Percentiles rank a stretch among this genome's conserved stretches.
Evolutionary conservation across 2,113 vertebrate genomes (phyloP).

Genomic region (Takifugu bimaculatus): DNA sequence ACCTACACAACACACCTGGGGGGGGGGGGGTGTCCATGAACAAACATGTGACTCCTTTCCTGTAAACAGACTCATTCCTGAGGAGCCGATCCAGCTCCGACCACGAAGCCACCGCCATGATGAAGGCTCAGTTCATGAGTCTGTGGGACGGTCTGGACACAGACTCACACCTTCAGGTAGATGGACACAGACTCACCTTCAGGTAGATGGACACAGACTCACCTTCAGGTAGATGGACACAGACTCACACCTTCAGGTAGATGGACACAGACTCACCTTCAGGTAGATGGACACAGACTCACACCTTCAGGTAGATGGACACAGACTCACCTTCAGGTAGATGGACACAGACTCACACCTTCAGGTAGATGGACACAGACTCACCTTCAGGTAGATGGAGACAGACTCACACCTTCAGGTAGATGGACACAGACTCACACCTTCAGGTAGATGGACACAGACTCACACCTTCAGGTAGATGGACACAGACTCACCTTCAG

Average conservation of each 20-base stretch:
- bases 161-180: constrained; percentile 75
- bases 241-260: background rate
- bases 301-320: background rate
- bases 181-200: constrained; percentile 3
- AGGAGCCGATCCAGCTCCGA: constrained; percentile 92
- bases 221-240: too few relatives aligned
- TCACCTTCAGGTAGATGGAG: background rate
- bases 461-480: too few relatives aligned
- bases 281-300: background rate
- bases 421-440: too few relatives aligned
- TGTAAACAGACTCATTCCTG: constrained; percentile 87
- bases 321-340: background rate
- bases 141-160: constrained; percentile 98
- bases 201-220: too few relatives aligned
- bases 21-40: background rate
- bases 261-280: too few relatives aligned
- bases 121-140: constrained; percentile 99
- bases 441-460: too few relatives aligned
- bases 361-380: background rate
- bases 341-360: too few relatives aligned
- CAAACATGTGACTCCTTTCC: background rate
- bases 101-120: constrained; percentile 98
- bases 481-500: too few relatives aligned
- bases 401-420: too few relatives aligned
- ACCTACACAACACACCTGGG: background rate